These are phyloP conservation scores for Centropus unirufus DNA, from an alignment of 2,113 vertebrate species.

Conservation along the genomic window DNA sequence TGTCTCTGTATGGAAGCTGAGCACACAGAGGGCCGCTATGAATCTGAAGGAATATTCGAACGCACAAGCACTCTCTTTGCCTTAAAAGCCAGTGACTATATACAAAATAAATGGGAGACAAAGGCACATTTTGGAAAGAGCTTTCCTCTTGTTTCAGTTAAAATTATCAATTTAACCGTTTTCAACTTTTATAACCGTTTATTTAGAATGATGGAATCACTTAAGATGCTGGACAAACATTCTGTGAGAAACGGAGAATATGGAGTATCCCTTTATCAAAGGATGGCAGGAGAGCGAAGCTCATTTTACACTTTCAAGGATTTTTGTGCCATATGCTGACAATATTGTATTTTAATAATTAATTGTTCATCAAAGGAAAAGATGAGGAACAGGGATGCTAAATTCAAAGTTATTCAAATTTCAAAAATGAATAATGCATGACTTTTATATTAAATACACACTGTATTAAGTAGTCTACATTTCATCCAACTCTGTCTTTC, in stretches of 20 bases:
- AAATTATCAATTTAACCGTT: slow-evolving; percentile 46
- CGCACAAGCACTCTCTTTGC: not conserved
- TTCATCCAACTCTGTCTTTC: slow-evolving; percentile 80
- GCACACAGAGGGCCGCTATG: not conserved
- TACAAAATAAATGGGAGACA: not conserved
- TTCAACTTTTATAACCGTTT: slow-evolving; percentile 24
- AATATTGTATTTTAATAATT: slow-evolving; percentile 88
- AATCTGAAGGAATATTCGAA: not conserved
- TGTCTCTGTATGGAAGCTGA: not conserved
- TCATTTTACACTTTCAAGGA: slow-evolving; percentile 70
- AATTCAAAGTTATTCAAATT: slow-evolving; percentile 86
- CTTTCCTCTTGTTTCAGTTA: not conserved
- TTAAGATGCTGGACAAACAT: slow-evolving; percentile 32
- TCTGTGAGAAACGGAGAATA: not conserved
- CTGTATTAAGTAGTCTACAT: slow-evolving; percentile 83
- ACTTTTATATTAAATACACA: slow-evolving; percentile 90
- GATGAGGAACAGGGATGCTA: slow-evolving; percentile 82
- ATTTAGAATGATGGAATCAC: slow-evolving; percentile 45
- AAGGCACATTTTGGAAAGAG: not conserved
- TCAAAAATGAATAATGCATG: slow-evolving; percentile 85
- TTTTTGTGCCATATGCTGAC: slow-evolving; percentile 77
- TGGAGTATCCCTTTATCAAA: slow-evolving; percentile 38
- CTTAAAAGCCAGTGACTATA: not conserved
- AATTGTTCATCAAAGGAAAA: slow-evolving; percentile 86
- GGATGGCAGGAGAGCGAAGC: slow-evolving; percentile 55